Percentiles rank a stretch among this genome's conserved stretches.
Conservation (phyloP, 2,113 vertebrate species). For the Dipodomys ordii region DNA sequence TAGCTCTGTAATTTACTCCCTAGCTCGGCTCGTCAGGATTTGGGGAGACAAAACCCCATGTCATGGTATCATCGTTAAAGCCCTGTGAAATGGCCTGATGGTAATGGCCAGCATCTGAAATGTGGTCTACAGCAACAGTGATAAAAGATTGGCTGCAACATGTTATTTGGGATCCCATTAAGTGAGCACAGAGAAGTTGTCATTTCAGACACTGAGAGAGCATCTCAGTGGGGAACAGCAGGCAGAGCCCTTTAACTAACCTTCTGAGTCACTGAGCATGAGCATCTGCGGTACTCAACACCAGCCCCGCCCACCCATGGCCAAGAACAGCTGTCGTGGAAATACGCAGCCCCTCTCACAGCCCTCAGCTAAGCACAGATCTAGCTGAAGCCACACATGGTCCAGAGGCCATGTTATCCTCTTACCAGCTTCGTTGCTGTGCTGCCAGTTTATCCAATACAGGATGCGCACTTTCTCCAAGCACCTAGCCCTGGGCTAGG, state of each 20-base stretch:
- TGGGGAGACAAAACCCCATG: constrained; percentile 77
- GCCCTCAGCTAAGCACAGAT: background rate
- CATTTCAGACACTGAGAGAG: constrained; percentile 67
- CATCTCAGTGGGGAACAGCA: background rate
- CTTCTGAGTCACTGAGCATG: background rate
- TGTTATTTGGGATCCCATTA: constrained; percentile 76
- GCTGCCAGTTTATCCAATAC: background rate
- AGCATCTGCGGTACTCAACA: background rate
- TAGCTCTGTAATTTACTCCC: constrained; percentile 82
- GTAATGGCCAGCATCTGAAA: constrained; percentile 82
- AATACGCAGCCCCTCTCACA: background rate
- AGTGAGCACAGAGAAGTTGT: constrained; percentile 59
- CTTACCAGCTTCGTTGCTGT: background rate
- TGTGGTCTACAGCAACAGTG: constrained; percentile 59
- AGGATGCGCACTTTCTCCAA: background rate
- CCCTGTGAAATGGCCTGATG: constrained; percentile 62
- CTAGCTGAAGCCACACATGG: background rate
- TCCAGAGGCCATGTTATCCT: background rate
- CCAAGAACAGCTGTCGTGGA: too few species aligned
- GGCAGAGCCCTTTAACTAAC: constrained; percentile 30
- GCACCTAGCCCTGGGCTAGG: background rate
- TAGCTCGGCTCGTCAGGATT: constrained; percentile 62
- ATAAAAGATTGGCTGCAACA: constrained; percentile 80
- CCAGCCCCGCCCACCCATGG: background rate
- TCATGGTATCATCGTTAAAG: constrained; percentile 74